Conservation (phyloP, 2,113 vertebrate species). For the Austrofundulus limnaeus region DNA sequence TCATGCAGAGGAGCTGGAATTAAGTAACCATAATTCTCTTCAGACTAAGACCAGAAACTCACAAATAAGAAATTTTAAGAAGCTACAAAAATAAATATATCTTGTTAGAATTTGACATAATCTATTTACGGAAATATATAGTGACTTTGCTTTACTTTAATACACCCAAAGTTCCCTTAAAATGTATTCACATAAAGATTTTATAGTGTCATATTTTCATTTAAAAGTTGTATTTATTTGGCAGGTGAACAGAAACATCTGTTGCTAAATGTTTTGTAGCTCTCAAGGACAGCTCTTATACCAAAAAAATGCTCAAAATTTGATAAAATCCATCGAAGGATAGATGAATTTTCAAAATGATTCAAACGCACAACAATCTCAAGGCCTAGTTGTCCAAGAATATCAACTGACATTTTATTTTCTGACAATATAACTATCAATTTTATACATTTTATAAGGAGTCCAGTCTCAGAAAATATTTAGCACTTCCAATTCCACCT, state of each 20-base stretch:
- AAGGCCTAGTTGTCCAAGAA: constrained; percentile 40
- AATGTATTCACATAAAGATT: neutral
- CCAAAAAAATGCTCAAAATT: constrained; percentile 29
- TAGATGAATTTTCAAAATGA: constrained; percentile 36
- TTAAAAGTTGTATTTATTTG: neutral
- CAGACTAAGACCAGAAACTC: too few species aligned
- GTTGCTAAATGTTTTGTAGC: constrained; percentile 14
- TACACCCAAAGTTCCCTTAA: neutral
- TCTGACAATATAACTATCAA: neutral
- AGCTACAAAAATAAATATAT: too few species aligned
- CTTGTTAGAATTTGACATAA: too few species aligned
- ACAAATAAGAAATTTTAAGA: too few species aligned
- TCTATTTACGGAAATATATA: too few species aligned
- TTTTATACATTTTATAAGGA: neutral
- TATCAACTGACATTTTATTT: neutral
- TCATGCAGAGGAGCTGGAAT: too few species aligned
- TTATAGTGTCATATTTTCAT: neutral
- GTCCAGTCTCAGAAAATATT: too few species aligned
- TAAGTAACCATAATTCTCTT: too few species aligned
- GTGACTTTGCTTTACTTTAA: neutral
- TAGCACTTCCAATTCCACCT: too few species aligned
- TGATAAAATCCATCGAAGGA: constrained; percentile 49
- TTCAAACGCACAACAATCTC: constrained; percentile 41
- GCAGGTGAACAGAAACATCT: neutral
- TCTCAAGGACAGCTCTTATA: constrained; percentile 30